These are phyloP conservation scores for Sphenopsis melanotis DNA, from an alignment of 2,797 vertebrate species.

Conservation along the genomic window DNA sequence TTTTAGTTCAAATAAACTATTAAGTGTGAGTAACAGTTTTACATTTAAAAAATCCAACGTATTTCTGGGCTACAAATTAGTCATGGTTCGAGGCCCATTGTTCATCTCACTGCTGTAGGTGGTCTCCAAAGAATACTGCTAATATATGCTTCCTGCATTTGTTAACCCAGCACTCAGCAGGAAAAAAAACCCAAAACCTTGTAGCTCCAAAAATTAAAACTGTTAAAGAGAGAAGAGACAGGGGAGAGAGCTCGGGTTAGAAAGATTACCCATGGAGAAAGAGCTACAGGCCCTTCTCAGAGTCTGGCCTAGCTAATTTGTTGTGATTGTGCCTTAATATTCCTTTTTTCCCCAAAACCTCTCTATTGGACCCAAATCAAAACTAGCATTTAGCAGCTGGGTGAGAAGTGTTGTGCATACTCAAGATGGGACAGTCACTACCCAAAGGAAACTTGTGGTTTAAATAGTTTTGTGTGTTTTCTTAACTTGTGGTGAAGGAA, in stretches of 20 bases:
- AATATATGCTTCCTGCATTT: conserved; percentile 31
- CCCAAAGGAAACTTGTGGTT: background rate
- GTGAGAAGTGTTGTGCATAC: background rate
- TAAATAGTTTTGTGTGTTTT: background rate
- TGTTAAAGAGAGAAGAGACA: background rate
- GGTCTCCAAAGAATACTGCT: conserved; percentile 29
- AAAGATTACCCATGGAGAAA: background rate
- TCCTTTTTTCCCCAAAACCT: fast-evolving
- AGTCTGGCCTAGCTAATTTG: background rate
- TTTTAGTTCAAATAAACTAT: conserved; percentile 57
- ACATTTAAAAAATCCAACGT: background rate
- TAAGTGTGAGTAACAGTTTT: conserved; percentile 53
- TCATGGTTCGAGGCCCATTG: conserved; percentile 11
- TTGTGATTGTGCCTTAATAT: background rate
- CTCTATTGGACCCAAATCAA: background rate
- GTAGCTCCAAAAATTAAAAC: background rate
- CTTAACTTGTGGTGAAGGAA: background rate
- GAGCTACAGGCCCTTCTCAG: background rate
- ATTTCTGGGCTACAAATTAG: conserved; percentile 47
- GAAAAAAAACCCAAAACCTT: background rate
- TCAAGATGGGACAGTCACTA: background rate
- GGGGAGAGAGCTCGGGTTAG: background rate
- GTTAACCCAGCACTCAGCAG: background rate
- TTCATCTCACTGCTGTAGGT: conserved; percentile 38
- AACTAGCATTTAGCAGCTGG: background rate